These are phyloP conservation scores for Teleogryllus occipitalis DNA, from an alignment of 1,140 invertebrate species.

Conservation along the genomic window DNA sequence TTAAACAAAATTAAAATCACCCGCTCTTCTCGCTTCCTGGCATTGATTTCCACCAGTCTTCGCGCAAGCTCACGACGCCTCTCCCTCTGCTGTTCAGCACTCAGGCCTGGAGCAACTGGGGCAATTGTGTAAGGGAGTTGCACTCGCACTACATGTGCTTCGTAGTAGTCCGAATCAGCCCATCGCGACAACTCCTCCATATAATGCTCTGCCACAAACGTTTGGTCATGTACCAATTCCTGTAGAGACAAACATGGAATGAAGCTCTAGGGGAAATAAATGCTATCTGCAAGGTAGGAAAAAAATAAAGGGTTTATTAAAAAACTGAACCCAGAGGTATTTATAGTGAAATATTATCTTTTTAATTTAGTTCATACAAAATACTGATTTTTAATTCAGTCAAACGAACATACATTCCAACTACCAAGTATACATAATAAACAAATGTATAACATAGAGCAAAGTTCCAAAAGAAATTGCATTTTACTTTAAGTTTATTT, in stretches of 20 bases:
- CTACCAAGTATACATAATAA: too few relatives aligned
- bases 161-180: conserved; percentile 73
- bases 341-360: too few relatives aligned
- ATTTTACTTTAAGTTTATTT: too few relatives aligned
- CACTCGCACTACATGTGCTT: conserved; percentile 71
- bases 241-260: conserved; percentile 28
- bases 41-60: conserved; percentile 75
- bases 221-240: conserved; percentile 77
- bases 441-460: too few relatives aligned
- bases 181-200: conserved; percentile 68
- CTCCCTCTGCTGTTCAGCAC: conserved; percentile 72
- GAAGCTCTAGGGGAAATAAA: background rate
- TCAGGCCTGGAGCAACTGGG: conserved; percentile 40
- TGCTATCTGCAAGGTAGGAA: too few relatives aligned
- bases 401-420: too few relatives aligned
- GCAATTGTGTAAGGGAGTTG: conserved; percentile 70
- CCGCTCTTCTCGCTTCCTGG: conserved; percentile 72
- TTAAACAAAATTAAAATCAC: conserved; percentile 30
- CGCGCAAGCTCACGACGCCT: conserved; percentile 72
- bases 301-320: too few relatives aligned
- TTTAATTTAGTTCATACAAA: too few relatives aligned
- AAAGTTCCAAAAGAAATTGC: too few relatives aligned
- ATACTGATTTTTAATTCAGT: too few relatives aligned
- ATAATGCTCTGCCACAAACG: conserved; percentile 69
- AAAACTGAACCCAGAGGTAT: too few relatives aligned